Percentiles rank a stretch among this genome's conserved stretches.
Conservation (phyloP, 2,797 vertebrate genomes). For the Phoxinus dragarum region DNA sequence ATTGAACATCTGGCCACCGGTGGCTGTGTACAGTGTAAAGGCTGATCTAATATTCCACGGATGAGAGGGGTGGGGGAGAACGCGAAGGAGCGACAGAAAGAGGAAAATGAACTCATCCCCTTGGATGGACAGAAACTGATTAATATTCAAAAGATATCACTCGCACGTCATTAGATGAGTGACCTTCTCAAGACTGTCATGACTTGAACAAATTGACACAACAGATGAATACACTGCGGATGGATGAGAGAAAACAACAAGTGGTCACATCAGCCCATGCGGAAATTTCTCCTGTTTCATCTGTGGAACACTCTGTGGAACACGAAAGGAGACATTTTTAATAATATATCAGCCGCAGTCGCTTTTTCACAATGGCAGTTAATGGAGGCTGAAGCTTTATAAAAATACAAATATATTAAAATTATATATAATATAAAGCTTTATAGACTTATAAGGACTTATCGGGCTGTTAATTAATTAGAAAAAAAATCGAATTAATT, state of each 20-base stretch:
- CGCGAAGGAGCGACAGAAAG: neutral
- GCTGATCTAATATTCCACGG: conserved; percentile 58
- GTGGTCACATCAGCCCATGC: neutral
- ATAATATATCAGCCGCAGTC: neutral
- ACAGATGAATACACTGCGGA: conserved; percentile 7
- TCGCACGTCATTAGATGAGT: conserved; percentile 49
- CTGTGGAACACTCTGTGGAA: neutral
- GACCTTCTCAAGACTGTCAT: conserved; percentile 34
- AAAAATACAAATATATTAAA: too few species aligned
- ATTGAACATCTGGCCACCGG: conserved; percentile 65
- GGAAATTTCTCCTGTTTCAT: neutral
- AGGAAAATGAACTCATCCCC: conserved; percentile 46
- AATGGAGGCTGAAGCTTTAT: too few species aligned
- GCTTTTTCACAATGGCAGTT: neutral
- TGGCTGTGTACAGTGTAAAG: conserved; percentile 47
- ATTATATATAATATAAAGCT: too few species aligned
- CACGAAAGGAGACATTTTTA: neutral
- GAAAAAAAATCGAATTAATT: too few species aligned
- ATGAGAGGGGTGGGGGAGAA: conserved; percentile 17
- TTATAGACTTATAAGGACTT: too few species aligned
- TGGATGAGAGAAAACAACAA: neutral
- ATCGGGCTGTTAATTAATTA: too few species aligned
- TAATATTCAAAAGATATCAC: conserved; percentile 51
- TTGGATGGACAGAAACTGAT: conserved; percentile 44
- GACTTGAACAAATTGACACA: conserved; percentile 29